Conservation (phyloP, 2,888 invertebrate species). For the Polydrusus pterygomalis region DNA sequence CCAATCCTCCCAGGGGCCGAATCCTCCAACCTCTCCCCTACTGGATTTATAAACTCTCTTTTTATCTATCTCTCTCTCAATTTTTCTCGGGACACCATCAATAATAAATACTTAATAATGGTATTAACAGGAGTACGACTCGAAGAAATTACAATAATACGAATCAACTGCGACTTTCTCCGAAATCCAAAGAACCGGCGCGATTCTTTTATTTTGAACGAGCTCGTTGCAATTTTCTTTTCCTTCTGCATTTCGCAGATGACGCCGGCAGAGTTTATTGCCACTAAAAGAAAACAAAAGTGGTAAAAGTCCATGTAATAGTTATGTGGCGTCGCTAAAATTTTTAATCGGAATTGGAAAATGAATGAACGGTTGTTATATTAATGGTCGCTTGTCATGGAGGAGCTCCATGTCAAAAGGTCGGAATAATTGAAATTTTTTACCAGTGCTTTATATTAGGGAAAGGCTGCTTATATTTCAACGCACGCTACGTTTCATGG, state of each 20-base stretch:
- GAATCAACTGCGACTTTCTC: constrained; percentile 30
- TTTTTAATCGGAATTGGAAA: constrained; percentile 3
- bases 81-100: background rate
- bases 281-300: constrained; percentile 52
- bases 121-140: background rate
- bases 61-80: too few relatives aligned
- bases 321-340: constrained; percentile 24
- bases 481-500: too few relatives aligned
- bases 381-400: too few relatives aligned
- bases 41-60: too few relatives aligned
- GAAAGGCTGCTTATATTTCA: too few relatives aligned
- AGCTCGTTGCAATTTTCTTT: constrained; percentile 31
- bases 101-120: too few relatives aligned
- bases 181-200: constrained; percentile 25
- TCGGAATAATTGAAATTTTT: too few relatives aligned
- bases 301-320: constrained; percentile 51
- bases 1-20: too few relatives aligned
- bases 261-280: constrained; percentile 52
- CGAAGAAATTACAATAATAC: constrained; percentile 22
- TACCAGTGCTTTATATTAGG: too few relatives aligned
- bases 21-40: too few relatives aligned
- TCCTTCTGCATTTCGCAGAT: constrained; percentile 52
- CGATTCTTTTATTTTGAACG: constrained; percentile 36
- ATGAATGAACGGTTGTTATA: background rate
- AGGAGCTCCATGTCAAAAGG: too few relatives aligned